Percentiles rank a stretch among this genome's conserved stretches.
phyloP scores from a whole-genome alignment of 2,888 invertebrate genomes.

The Mesorhabditis belari region DNA sequence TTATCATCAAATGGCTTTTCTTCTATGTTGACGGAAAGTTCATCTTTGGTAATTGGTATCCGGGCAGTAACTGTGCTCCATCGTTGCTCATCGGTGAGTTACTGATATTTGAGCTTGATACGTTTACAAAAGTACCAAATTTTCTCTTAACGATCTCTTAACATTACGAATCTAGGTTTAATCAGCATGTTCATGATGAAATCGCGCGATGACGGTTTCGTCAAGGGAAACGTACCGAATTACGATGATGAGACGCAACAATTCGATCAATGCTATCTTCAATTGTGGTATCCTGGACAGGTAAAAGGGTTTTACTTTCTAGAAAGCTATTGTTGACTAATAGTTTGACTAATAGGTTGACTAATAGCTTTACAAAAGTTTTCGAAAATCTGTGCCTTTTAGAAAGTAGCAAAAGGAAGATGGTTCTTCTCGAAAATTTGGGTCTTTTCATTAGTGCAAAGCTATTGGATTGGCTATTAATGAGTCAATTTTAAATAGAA shows the following conservation, averaged over 20 bases:
- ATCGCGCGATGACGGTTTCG: conserved; percentile 21
- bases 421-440: too few relatives aligned
- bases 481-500: too few relatives aligned
- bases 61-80: conserved; percentile 71
- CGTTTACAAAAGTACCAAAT: too few relatives aligned
- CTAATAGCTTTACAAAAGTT: too few relatives aligned
- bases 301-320: conserved; percentile 3
- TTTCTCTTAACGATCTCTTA: too few relatives aligned
- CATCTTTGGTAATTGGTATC: conserved; percentile 41
- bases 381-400: too few relatives aligned
- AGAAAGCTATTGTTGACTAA: too few relatives aligned
- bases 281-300: conserved; percentile 46
- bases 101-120: too few relatives aligned
- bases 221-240: conserved; percentile 7
- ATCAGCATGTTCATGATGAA: conserved; percentile 73
- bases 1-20: conserved; percentile 47
- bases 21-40: conserved; percentile 33
- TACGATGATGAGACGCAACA: too few relatives aligned
- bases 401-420: too few relatives aligned
- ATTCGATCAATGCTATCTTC: conserved; percentile 38
- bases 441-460: too few relatives aligned
- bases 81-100: conserved; percentile 79
- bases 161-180: conserved; percentile 10
- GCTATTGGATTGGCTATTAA: too few relatives aligned
- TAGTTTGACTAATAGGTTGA: neutral